These are phyloP conservation scores for Diadema setosum DNA, from an alignment of 35 echinoderm and acorn worm genomes.

Conservation along the genomic window DNA sequence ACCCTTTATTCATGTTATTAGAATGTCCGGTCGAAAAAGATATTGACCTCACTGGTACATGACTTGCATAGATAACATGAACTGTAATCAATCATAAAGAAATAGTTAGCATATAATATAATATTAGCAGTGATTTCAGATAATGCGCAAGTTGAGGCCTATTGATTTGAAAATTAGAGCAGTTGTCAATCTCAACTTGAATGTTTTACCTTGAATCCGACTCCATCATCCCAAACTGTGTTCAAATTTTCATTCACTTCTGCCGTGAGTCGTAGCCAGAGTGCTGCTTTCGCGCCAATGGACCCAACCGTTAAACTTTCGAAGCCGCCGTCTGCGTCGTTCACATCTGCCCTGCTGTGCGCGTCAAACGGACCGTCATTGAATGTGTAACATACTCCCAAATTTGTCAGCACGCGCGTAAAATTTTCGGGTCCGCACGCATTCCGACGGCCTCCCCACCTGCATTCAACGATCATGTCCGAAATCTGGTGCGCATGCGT, in stretches of 20 bases:
- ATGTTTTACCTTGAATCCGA: constrained; percentile 33
- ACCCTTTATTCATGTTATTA: too few relatives aligned
- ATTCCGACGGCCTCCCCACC: not conserved
- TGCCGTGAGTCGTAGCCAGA: constrained; percentile 1
- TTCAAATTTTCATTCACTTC: constrained; percentile 21
- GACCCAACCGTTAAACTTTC: not conserved
- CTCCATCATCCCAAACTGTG: not conserved
- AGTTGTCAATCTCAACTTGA: not conserved
- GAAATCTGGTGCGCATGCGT: not conserved
- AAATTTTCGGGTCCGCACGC: constrained; percentile 35
- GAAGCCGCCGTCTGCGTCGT: not conserved
- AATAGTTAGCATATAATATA: too few relatives aligned
- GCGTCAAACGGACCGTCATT: not conserved
- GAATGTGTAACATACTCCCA: constrained; percentile 40
- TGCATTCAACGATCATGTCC: constrained; percentile 35
- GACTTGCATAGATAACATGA: too few relatives aligned
- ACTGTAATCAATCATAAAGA: too few relatives aligned
- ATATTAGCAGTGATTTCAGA: too few relatives aligned
- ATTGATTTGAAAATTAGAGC: too few relatives aligned
- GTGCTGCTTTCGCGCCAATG: not conserved
- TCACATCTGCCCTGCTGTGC: too few relatives aligned
- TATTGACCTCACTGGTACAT: too few relatives aligned
- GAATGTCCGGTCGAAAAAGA: too few relatives aligned
- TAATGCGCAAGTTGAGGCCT: too few relatives aligned
- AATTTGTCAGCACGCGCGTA: constrained; percentile 13